These are phyloP conservation scores for Folsomia manolachei DNA, from an alignment of 2,888 invertebrate species.

Conservation along the genomic window DNA sequence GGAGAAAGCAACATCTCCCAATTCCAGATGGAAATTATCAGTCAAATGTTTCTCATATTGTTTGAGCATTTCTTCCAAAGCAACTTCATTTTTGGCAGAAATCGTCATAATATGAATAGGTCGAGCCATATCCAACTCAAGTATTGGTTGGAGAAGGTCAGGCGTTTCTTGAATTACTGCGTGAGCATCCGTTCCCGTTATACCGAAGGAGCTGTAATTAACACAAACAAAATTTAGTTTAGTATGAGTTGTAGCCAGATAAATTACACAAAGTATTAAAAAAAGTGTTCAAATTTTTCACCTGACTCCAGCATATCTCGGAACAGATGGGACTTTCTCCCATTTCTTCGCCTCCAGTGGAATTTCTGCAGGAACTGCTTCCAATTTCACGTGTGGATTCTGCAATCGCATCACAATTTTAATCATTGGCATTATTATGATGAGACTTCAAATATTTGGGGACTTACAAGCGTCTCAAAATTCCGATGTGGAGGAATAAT, in stretches of 20 bases:
- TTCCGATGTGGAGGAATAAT: slow-evolving; percentile 34
- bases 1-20: slow-evolving; percentile 24
- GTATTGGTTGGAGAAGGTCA: background rate
- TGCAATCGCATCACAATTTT: slow-evolving; percentile 25
- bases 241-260: too few species aligned
- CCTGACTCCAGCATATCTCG: slow-evolving; percentile 34
- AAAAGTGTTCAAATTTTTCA: too few species aligned
- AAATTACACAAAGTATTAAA: too few species aligned
- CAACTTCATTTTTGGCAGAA: slow-evolving; percentile 34
- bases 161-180: slow-evolving; percentile 29
- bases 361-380: slow-evolving; percentile 29
- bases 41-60: slow-evolving; percentile 7
- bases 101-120: slow-evolving; percentile 20
- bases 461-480: slow-evolving; percentile 24
- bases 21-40: background rate
- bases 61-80: slow-evolving; percentile 22
- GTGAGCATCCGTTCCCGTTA: slow-evolving; percentile 28
- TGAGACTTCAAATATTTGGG: too few species aligned
- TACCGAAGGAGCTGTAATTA: slow-evolving; percentile 27
- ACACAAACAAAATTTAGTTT: too few species aligned
- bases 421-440: too few species aligned
- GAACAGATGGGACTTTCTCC: background rate
- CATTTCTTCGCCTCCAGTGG: slow-evolving; percentile 24
- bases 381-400: slow-evolving; percentile 27
- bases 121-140: background rate